phyloP scores from a whole-genome alignment of 2,888 invertebrate species.

The Drosophila silvestris region DNA sequence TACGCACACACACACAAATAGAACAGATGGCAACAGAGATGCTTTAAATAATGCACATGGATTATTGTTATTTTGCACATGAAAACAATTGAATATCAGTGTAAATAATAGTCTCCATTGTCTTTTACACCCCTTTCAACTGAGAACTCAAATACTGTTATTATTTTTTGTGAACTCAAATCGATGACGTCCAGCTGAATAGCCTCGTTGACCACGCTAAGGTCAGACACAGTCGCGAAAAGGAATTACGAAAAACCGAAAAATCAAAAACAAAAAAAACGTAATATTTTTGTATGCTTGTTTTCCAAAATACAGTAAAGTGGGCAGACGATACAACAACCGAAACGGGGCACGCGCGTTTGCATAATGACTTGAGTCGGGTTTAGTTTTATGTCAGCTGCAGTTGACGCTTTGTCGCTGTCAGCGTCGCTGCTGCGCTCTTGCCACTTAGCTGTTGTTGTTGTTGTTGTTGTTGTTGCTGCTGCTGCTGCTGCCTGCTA shows the following conservation, averaged over 20 bases:
- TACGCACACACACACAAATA: constrained; percentile 16
- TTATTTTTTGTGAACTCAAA: constrained; percentile 15
- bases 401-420: constrained; percentile 50
- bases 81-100: constrained; percentile 29
- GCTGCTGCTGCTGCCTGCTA: neutral
- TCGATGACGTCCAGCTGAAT: neutral
- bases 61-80: constrained; percentile 7
- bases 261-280: constrained; percentile 12
- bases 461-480: constrained; percentile 2
- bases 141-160: constrained; percentile 33
- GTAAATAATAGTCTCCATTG: constrained; percentile 33
- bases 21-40: constrained; percentile 1
- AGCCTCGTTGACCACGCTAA: neutral
- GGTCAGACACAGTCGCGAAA: constrained; percentile 6
- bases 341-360: constrained; percentile 79
- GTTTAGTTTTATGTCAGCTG: constrained; percentile 77
- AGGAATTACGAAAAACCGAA: constrained; percentile 15
- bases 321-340: constrained; percentile 73
- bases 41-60: neutral
- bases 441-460: constrained; percentile 28
- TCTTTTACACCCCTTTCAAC: constrained; percentile 49
- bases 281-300: constrained; percentile 1
- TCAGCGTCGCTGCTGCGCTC: constrained; percentile 29
- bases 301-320: constrained; percentile 33
- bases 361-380: constrained; percentile 79